Percentiles rank a stretch among this genome's conserved stretches.
Conservation (phyloP, 1,140 invertebrate species). For the Bombus fervidus region DNA sequence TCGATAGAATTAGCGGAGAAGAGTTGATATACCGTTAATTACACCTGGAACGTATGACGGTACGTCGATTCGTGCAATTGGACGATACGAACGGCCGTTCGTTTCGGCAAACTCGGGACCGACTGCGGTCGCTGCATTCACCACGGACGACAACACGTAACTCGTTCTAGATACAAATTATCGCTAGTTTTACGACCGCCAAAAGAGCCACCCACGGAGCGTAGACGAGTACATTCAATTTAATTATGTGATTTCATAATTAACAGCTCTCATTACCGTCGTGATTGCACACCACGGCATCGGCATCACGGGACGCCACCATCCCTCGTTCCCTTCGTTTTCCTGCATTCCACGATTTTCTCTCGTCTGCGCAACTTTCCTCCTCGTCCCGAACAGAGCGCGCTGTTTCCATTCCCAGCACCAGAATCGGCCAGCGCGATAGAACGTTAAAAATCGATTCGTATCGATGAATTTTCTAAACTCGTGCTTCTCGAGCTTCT, state of each 20-base stretch:
- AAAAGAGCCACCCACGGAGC: slow-evolving; percentile 52
- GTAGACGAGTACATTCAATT: slow-evolving; percentile 63
- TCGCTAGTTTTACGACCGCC: slow-evolving; percentile 63
- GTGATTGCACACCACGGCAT: slow-evolving; percentile 48
- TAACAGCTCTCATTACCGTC: slow-evolving; percentile 67
- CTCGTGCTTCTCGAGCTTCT: slow-evolving; percentile 25
- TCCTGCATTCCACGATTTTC: neutral
- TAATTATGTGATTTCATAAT: slow-evolving; percentile 70
- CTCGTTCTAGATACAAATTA: slow-evolving; percentile 62
- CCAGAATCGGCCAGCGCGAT: too few relatives aligned
- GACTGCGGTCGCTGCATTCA: slow-evolving; percentile 37
- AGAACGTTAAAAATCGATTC: too few relatives aligned
- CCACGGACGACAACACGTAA: slow-evolving; percentile 62
- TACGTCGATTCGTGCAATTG: slow-evolving; percentile 51
- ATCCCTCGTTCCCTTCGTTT: neutral
- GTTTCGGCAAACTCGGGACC: slow-evolving; percentile 48
- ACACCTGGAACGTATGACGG: slow-evolving; percentile 28
- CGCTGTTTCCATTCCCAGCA: too few relatives aligned
- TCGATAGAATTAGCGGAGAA: slow-evolving; percentile 17
- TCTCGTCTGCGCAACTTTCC: neutral
- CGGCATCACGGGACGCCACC: neutral
- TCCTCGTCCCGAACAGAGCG: neutral
- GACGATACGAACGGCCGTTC: slow-evolving; percentile 20
- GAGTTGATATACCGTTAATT: slow-evolving; percentile 60
- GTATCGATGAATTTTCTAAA: neutral